phyloP scores from a whole-genome alignment of 1,140 invertebrate genomes.

The Achatina immaculata region DNA sequence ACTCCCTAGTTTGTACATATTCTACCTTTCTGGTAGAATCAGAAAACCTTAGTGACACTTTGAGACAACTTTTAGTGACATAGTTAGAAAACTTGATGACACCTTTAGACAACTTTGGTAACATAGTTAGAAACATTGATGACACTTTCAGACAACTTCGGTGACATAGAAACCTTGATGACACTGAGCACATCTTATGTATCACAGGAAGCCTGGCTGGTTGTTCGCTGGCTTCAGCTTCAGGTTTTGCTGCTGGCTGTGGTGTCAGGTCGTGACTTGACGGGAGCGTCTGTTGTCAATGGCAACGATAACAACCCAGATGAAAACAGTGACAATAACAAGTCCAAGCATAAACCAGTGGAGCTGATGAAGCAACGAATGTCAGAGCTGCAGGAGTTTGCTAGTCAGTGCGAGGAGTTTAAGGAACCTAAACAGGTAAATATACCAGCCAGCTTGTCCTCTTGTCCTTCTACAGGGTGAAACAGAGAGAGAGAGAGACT shows the following conservation, averaged over 20 bases:
- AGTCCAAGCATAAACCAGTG: not conserved
- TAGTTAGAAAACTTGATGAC: too few species aligned
- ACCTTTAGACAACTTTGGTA: too few species aligned
- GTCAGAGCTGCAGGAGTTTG: constrained; percentile 14
- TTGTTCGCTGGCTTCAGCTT: constrained; percentile 58
- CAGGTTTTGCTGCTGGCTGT: constrained; percentile 61
- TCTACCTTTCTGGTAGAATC: too few species aligned
- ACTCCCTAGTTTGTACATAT: too few species aligned
- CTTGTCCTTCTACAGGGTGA: too few species aligned
- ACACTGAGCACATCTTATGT: constrained; percentile 4
- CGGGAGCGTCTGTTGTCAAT: constrained; percentile 1
- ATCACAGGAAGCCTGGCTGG: constrained; percentile 63
- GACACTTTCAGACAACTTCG: too few species aligned
- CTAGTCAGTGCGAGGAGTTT: constrained; percentile 12
- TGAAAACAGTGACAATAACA: not conserved
- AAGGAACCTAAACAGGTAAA: constrained; percentile 37
- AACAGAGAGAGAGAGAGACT: too few species aligned
- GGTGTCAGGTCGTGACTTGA: constrained; percentile 48
- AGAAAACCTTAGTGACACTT: too few species aligned
- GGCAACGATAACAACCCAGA: not conserved
- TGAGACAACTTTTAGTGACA: too few species aligned
- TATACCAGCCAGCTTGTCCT: too few species aligned
- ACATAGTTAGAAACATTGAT: not conserved
- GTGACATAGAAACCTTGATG: too few species aligned
- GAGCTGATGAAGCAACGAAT: not conserved